Evolutionary conservation across 2,888 invertebrate genomes (phyloP), one percentile per base, ranked within the genome.

Genomic region (Epinotia demarniana): DNA sequence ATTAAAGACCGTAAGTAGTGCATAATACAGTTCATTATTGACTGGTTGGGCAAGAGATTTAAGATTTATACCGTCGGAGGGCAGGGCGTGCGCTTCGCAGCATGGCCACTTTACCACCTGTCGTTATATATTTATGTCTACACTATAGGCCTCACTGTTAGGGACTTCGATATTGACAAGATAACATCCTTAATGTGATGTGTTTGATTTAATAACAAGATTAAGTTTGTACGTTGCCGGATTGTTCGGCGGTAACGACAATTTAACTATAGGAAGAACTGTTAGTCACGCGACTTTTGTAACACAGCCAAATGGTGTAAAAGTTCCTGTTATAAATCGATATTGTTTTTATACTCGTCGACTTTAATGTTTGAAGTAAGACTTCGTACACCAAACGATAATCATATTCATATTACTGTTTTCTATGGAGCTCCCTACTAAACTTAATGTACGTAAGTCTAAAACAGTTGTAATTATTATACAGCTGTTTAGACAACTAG

Each of bases 141-240:
- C 93, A 93, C 93, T 93, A 93, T 93, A 92, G 92, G 90, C 92
- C 91, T 92, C 93, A 93, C 93, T 93, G 93, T 93, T 92, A 93
- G 92, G 92, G 92, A 93, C 93, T 93, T 91, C 89, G 93, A 94
- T 94, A 94, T 93, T 94, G 93, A 94, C 93, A 93, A 93, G 93
- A 93, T 93, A 94, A 94, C 94, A 94, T 93, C 94, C 94, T 93
- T 94, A 94, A 94, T 94, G 94, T 94, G 94, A 94, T 94, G 94
- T 92, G 94, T 94, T 94, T 94, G 94, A 94, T 94, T 94, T 94
- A 94, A 94, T 94, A 94, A 93, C 91, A 92, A 93, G 94, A 94
- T 94, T 93, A 90, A 89, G 88, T 89, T 91, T 88, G 89, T 91
- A 84, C 86, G 84, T 86, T 84, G 86, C 86, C 85, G 81, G 86